Percentiles rank a stretch among this genome's conserved stretches.
phyloP scores from a whole-genome alignment of 2,797 vertebrate genomes.

The Euthynnus affinis region DNA sequence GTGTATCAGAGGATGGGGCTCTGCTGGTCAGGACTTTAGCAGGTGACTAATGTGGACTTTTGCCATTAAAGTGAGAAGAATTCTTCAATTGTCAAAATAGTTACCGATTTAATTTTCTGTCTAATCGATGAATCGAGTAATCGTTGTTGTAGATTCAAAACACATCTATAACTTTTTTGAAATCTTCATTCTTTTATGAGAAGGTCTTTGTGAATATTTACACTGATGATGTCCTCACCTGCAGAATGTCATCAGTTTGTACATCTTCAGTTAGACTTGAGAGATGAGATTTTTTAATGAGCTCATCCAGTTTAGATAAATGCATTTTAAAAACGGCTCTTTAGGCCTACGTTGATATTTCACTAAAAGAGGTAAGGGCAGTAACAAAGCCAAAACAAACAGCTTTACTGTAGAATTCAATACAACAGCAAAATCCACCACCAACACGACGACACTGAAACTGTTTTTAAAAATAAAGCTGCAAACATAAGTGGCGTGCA shows the following conservation, averaged over 20 bases:
- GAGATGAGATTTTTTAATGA: not conserved
- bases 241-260: not conserved
- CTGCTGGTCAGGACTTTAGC: not conserved
- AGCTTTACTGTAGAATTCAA: conserved; percentile 26
- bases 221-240: not conserved
- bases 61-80: not conserved
- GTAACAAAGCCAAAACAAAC: conserved; percentile 28
- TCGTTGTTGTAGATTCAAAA: no score
- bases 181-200: no score
- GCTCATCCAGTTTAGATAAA: not conserved
- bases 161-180: not conserved
- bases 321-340: not conserved
- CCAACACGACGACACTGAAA: conserved; percentile 17
- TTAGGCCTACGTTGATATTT: not conserved
- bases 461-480: conserved; percentile 42
- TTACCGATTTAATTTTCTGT: no score
- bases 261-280: not conserved
- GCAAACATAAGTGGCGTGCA: conserved; percentile 42
- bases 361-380: not conserved
- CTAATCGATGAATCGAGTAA: no score
- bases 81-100: no score
- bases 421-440: conserved; percentile 26
- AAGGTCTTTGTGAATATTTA: not conserved
- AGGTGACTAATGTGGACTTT: not conserved
- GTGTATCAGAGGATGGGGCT: no score